These are phyloP conservation scores for Hypena proboscidalis DNA, from an alignment of 2,888 invertebrate species.

Conservation along the genomic window DNA sequence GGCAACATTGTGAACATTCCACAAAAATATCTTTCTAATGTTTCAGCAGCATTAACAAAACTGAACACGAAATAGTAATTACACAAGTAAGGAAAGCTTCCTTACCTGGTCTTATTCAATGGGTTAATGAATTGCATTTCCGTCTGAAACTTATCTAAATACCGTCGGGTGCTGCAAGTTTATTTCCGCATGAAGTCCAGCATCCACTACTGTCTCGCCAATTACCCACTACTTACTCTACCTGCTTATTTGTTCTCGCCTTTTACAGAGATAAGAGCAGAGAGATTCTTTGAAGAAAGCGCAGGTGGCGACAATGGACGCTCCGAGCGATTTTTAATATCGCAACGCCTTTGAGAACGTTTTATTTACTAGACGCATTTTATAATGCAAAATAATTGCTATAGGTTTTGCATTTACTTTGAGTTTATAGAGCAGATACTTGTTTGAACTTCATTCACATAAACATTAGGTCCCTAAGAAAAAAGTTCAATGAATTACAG, in stretches of 20 bases:
- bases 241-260: constrained; percentile 40
- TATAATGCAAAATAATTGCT: neutral
- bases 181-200: constrained; percentile 57
- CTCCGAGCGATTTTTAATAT: constrained; percentile 19
- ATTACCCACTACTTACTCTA: constrained; percentile 53
- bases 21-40: too few relatives aligned
- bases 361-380: neutral
- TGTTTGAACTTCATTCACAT: neutral
- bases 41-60: too few relatives aligned
- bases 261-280: constrained; percentile 46
- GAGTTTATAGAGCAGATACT: too few relatives aligned
- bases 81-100: constrained; percentile 11
- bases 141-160: constrained; percentile 53
- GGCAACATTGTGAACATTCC: too few relatives aligned
- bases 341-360: constrained; percentile 4
- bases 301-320: constrained; percentile 33
- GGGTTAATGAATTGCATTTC: constrained; percentile 56
- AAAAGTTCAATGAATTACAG: constrained; percentile 1
- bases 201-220: constrained; percentile 55
- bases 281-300: constrained; percentile 46
- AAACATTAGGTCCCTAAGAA: constrained; percentile 4
- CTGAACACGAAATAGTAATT: constrained; percentile 3
- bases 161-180: constrained; percentile 50
- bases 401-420: too few relatives aligned
- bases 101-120: constrained; percentile 27